Conservation (phyloP, 2,113 vertebrate genomes). For the Anhinga rufa region DNA sequence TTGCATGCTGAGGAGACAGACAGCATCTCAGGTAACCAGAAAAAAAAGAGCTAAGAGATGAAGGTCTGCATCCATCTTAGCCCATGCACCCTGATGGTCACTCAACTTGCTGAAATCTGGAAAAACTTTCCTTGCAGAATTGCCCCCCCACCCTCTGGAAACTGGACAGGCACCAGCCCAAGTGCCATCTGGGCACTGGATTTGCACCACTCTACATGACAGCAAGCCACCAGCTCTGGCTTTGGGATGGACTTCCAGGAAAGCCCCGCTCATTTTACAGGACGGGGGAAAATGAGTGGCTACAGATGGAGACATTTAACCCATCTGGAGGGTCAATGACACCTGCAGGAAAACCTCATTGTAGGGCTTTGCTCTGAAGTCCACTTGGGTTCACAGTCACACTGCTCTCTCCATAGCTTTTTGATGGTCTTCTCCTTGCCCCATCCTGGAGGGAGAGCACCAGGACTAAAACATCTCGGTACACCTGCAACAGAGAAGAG, state of each 20-base stretch:
- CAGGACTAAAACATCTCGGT: neutral
- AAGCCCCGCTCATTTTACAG: neutral
- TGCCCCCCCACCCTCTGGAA: neutral
- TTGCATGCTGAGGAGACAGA: constrained; percentile 14
- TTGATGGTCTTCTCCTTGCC: neutral
- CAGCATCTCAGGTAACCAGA: neutral
- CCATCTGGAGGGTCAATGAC: neutral
- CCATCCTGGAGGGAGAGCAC: neutral
- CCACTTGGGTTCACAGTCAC: neutral
- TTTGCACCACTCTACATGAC: neutral
- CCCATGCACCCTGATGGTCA: neutral
- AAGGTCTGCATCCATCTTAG: neutral
- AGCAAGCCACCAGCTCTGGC: neutral
- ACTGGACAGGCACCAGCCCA: neutral
- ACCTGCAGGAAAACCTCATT: neutral
- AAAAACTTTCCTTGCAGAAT: neutral
- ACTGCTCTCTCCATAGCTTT: neutral
- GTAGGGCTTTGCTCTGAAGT: neutral
- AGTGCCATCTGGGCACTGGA: neutral
- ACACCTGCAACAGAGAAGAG: neutral
- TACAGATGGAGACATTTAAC: neutral
- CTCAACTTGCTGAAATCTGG: neutral
- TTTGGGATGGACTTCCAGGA: neutral
- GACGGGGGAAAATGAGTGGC: neutral
- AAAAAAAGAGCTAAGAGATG: neutral